Base-by-base conservation (phyloP, 2,113 vertebrate genomes). In the Pseudorhombus dupliciocellatus region DNA sequence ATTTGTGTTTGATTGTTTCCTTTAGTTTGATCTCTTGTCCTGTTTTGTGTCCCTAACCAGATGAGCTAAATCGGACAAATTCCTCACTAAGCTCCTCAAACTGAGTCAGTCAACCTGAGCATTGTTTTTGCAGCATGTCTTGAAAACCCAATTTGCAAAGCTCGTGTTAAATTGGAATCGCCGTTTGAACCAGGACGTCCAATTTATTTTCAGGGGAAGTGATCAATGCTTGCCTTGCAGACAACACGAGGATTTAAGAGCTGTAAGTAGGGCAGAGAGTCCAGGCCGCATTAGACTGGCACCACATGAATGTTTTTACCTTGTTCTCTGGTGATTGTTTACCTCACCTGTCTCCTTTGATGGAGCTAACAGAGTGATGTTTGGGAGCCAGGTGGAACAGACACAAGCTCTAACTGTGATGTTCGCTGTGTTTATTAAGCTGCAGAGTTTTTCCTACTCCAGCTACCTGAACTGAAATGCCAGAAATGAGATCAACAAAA, bases 221-320 rank as follows among this genome's bases (percentile, higher is more conserved):
- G 62, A 87, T 89, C 85, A 65, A 74, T 82, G 57, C 15, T n/a
- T 30, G 40, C 66, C 62, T 5, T 68, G 56, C 52, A 79, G 73
- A 73, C 65, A 67, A 50, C 56, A 59, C 78, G 66, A 18, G 22
- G 64, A 42, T 75, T 64, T 62, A 31, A 64, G 42, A 72, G 50
- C 55, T 63, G 59, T 65, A 70, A 79, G 72, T 65, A 80, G 66
- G 66, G 4, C 52, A 66, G 57, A 37, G 55, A 52, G 31, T 79
- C 40, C 46, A 62, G 51, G 40, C 24, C 5, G 12, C 50, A 63
- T 73, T 66, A 50, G 46, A 84, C 15, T 34, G 40, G 65, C 37
- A 16, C 8, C n/a, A 8, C 46, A 37, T 58, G 55, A 77, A 70
- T 60, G 77, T 44, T 70, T 34, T 66, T 53, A 34, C 60, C 65